Evolutionary conservation across 1,140 invertebrate genomes (phyloP).

Genomic region (Ceratina australensis): DNA sequence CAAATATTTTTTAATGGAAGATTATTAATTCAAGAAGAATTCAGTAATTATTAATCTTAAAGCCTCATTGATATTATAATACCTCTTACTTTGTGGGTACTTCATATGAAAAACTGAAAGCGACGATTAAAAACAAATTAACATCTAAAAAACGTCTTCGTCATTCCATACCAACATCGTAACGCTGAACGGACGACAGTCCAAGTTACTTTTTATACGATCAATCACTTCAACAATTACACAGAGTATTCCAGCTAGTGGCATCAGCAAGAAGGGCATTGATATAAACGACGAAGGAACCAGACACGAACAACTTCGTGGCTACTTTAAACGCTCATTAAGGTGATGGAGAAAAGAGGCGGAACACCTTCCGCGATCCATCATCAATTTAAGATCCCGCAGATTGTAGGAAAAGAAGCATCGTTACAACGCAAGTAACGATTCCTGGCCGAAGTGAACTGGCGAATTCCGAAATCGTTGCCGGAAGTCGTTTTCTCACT

Average conservation of each 20-base stretch:
- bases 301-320: neutral
- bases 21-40: too few relatives aligned
- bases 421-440: constrained; percentile 22
- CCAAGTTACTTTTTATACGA: neutral
- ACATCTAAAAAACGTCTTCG: too few relatives aligned
- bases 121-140: too few relatives aligned
- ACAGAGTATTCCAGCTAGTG: neutral
- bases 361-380: neutral
- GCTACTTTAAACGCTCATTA: constrained; percentile 21
- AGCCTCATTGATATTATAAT: too few relatives aligned
- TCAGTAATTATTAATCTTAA: too few relatives aligned
- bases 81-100: too few relatives aligned
- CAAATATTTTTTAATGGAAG: too few relatives aligned
- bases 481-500: constrained; percentile 44
- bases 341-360: neutral
- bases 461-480: constrained; percentile 45
- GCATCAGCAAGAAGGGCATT: neutral
- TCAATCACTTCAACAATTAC: neutral
- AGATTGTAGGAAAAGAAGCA: neutral
- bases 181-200: neutral
- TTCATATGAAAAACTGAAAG: too few relatives aligned
- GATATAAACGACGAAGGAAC: constrained; percentile 2
- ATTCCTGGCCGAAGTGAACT: constrained; percentile 34
- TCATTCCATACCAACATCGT: neutral
- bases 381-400: constrained; percentile 33